Evolutionary conservation across 2,113 vertebrate genomes (phyloP).

Genomic region (Macaca fascicularis): T2T-MFA8v1.1 NC_088375.1:141532501-141533000

Average conservation of each 20-base stretch:
- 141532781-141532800: background rate
- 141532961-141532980: background rate
- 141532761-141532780: background rate
- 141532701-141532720: background rate
- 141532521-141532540: background rate
- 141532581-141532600: background rate
- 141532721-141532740: background rate
- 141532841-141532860: background rate
- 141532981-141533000: background rate
- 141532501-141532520: background rate
- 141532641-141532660: background rate
- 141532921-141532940: background rate
- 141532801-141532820: background rate
- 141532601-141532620: background rate
- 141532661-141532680: background rate
- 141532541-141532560: background rate
- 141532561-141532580: background rate
- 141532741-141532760: conserved; percentile 16
- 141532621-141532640: conserved; percentile 1
- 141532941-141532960: background rate
- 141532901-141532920: background rate
- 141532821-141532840: conserved; percentile 10
- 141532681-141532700: conserved; percentile 7
- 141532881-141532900: background rate
- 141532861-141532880: conserved; percentile 20